Evolutionary conservation across 1,140 invertebrate genomes (phyloP), one percentile per base, ranked within the genome.

Genomic region (Micrasema minimum): DNA sequence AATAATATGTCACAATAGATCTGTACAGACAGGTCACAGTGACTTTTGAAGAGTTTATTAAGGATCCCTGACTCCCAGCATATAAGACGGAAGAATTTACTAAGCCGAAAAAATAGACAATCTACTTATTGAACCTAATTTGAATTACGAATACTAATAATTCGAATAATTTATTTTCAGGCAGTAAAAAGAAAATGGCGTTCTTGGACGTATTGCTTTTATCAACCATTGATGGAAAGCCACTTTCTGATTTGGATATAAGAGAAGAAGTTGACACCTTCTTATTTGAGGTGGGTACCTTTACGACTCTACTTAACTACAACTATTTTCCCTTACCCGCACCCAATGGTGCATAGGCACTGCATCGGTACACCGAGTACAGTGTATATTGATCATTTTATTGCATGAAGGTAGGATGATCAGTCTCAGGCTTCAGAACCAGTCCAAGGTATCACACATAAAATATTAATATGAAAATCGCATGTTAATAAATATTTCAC

Each of bases 141-240:
- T n/a, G n/a, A n/a, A n/a, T n/a, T n/a, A n/a, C n/a, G n/a, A n/a
- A n/a, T n/a, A n/a, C n/a, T n/a, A n/a, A n/a, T n/a, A n/a, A n/a
- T n/a, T n/a, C n/a, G n/a, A n/a, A n/a, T n/a, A n/a, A n/a, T 22
- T 50, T 16, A 10, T 1, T 51, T 23, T 23, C 43, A 65, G 61
- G 61, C 26, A 9, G 35, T 11, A 87, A 87, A 75, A 90, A 90
- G 46, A 85, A 88, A 72, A 81, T 90, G 66, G 91, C 91, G 3
- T 92, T 95, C 79, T 82, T 95, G 75, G 93, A 95, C 82, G 80
- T 94, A 43, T 78, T 95, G 11, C 80, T 95, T 4, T 81, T 90
- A 75, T 83, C 87, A 41, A 85, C 85, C 66, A 79, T 87, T 6
- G 84, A 88, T 72, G 88, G 85, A 4, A 77, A 81, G 38, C 79